Conservation (phyloP, 1,140 invertebrate species). For the Drosophila burlai region DNA sequence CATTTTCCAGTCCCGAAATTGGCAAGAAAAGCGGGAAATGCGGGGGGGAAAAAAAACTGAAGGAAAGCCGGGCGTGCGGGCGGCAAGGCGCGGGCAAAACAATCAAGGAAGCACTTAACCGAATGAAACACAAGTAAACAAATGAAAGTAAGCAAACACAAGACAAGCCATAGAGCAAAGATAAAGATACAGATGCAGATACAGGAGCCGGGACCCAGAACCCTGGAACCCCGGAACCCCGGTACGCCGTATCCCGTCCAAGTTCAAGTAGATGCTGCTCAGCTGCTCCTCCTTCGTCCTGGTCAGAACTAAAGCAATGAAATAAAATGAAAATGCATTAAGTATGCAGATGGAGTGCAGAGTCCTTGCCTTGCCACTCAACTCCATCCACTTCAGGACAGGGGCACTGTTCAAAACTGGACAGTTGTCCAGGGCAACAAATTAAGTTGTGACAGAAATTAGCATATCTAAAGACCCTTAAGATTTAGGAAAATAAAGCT, state of each 20-base stretch:
- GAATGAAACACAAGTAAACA: slow-evolving; percentile 83
- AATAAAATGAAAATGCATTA: slow-evolving; percentile 82
- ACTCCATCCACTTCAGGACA: slow-evolving; percentile 22
- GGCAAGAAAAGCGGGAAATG: background rate
- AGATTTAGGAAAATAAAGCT: accelerated
- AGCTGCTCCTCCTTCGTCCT: background rate
- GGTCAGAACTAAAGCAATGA: slow-evolving; percentile 77
- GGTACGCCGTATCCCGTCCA: background rate
- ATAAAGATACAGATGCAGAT: slow-evolving; percentile 20
- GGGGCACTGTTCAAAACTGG: background rate
- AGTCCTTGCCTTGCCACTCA: slow-evolving; percentile 25
- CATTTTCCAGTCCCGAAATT: slow-evolving; percentile 26
- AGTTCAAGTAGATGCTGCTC: slow-evolving; percentile 17
- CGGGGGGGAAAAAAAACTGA: background rate
- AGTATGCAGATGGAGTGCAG: slow-evolving; percentile 67
- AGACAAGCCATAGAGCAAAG: slow-evolving; percentile 71
- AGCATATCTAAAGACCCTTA: no score
- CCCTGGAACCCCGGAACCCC: background rate
- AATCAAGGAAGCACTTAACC: slow-evolving; percentile 82
- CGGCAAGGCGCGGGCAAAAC: slow-evolving; percentile 56
- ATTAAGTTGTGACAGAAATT: no score
- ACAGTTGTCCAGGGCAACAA: background rate
- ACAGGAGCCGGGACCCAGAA: background rate
- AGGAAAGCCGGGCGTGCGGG: background rate
- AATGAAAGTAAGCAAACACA: slow-evolving; percentile 78